Percentiles rank a stretch among this genome's conserved stretches.
These are phyloP conservation scores for Semicossyphus pulcher DNA, from an alignment of 2,113 vertebrate genomes.

Conservation along the genomic window DNA sequence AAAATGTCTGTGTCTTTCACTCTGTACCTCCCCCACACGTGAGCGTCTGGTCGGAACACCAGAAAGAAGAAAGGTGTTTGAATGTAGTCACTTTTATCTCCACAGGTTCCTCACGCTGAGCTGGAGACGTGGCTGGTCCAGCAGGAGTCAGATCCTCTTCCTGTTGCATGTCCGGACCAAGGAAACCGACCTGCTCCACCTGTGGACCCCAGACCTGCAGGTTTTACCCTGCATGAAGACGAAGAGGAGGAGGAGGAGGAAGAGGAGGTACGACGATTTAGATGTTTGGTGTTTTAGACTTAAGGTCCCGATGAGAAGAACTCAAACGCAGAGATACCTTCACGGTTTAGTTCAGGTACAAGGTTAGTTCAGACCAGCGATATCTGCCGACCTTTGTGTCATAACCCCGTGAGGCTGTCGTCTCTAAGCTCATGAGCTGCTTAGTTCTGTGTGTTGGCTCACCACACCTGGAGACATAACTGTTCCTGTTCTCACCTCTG, in stretches of 20 bases:
- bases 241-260: conserved; percentile 37
- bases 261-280: conserved; percentile 49
- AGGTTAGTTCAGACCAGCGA: not conserved
- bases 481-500: not conserved
- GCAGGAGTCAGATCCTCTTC: conserved; percentile 86
- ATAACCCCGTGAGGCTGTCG: not conserved
- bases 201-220: conserved; percentile 61
- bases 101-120: conserved; percentile 86
- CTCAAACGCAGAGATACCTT: not conserved
- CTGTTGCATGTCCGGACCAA: conserved; percentile 79
- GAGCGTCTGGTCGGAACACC: too few relatives aligned
- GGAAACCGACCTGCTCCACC: conserved; percentile 46
- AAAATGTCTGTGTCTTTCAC: too few relatives aligned
- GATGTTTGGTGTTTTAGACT: not conserved
- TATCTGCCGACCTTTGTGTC: conserved; percentile 7
- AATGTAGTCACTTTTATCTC: not conserved
- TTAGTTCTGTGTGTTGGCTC: too few relatives aligned
- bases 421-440: not conserved
- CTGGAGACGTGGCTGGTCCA: conserved; percentile 94
- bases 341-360: conserved; percentile 1
- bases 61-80: not conserved
- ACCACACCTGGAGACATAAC: too few relatives aligned
- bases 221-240: conserved; percentile 49
- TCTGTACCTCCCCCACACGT: too few relatives aligned
- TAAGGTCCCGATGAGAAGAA: not conserved